phyloP scores from a whole-genome alignment of 2,888 invertebrate genomes.

The Apotomis betuletana region DNA sequence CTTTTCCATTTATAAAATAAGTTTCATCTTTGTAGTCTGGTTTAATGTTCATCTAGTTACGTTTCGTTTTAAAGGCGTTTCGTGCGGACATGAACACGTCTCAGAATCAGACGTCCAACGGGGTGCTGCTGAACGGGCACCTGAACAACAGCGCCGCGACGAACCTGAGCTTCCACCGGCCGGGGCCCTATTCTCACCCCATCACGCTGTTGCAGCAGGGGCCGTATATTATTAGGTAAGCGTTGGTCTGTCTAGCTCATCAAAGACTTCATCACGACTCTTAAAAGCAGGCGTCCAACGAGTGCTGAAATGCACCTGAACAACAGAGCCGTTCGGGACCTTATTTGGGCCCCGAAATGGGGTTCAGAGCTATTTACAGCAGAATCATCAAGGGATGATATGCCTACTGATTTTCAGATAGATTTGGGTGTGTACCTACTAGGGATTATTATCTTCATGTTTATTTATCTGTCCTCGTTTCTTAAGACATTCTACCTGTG shows the following conservation, averaged over 20 bases:
- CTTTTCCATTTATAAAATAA: too few species aligned
- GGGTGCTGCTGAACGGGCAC: constrained; percentile 72
- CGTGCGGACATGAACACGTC: constrained; percentile 64
- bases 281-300: constrained; percentile 68
- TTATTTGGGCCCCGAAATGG: too few species aligned
- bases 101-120: constrained; percentile 67
- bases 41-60: not conserved
- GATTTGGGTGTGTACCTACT: too few species aligned
- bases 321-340: constrained; percentile 57
- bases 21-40: too few species aligned
- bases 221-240: constrained; percentile 81
- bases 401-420: too few species aligned
- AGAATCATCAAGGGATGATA: too few species aligned
- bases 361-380: too few species aligned
- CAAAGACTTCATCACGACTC: constrained; percentile 59
- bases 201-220: constrained; percentile 79
- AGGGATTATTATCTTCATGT: too few species aligned
- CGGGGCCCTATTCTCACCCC: constrained; percentile 73
- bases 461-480: too few species aligned
- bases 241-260: constrained; percentile 47
- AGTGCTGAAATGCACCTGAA: constrained; percentile 74
- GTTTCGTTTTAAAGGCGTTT: constrained; percentile 65
- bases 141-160: constrained; percentile 70
- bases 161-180: constrained; percentile 75
- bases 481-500: too few species aligned